Base-by-base conservation (phyloP, 2,888 invertebrate species). In the Cheilosia vulpina region DNA sequence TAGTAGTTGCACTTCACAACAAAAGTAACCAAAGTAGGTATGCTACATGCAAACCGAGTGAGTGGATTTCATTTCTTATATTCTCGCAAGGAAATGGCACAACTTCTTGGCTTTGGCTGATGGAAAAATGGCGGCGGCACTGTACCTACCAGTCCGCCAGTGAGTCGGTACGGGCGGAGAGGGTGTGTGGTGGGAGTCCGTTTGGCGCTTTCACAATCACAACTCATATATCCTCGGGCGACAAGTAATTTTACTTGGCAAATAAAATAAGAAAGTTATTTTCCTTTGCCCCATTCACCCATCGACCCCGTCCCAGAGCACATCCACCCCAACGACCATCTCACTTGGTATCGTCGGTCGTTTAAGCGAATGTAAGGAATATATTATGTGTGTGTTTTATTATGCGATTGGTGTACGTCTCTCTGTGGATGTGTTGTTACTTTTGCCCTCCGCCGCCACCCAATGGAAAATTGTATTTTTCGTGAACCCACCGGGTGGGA, bases 181-280 rank as follows among this genome's bases (percentile, higher is more conserved):
- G 24, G 11, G 27, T 11, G 50, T 41, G 21, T 63, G 68, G 68
- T 65, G 53, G 60, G 43, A 45, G 66, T 68, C 50, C 53, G 80
- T 73, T 85, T 82, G 60, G 79, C 75, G 65, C 71, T 69, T 79
- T 47, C 63, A 87, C 24, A 52, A 52, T 52, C 52, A 52, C 52
- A 47, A 47, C 88, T 87, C 76, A 87, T 83, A 68, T 88, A 75
- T 89, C 90, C 90, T 87, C 87, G 81, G 89, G 90, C 90, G 90
- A 90, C 90, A 90, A 89, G 89, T 90, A 88, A 90, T 90, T 90
- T 90, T 89, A 89, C 90, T 90, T 90, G 88, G 88, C 87, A 89
- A 89, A 90, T 90, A 90, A 90, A 90, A 89, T 90, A 89, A 88
- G 90, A 89, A 90, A 90, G 88, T 89, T 90, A 89, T 87, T 87